phyloP scores from a whole-genome alignment of 2,888 invertebrate genomes.

The Lepidochrysops patricia region DNA sequence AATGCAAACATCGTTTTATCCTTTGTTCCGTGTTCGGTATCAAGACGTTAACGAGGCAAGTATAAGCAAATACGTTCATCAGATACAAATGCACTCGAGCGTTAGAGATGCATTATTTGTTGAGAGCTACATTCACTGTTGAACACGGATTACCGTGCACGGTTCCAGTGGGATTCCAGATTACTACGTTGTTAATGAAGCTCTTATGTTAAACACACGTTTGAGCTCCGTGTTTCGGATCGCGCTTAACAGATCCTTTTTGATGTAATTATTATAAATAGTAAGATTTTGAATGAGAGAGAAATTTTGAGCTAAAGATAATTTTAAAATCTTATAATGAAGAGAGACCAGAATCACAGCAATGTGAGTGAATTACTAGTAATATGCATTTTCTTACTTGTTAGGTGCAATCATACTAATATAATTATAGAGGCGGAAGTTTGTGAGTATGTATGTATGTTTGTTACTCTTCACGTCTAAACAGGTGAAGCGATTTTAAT shows the following conservation, averaged over 20 bases:
- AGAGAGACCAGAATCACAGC: too few relatives aligned
- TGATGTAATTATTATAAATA: background rate
- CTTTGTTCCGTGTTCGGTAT: background rate
- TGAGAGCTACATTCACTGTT: conserved; percentile 7
- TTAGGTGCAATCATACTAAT: too few relatives aligned
- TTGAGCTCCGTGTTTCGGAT: background rate
- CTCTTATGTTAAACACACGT: conserved; percentile 9
- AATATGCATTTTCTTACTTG: too few relatives aligned
- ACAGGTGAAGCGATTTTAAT: too few relatives aligned
- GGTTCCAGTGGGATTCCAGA: background rate
- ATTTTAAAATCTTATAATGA: too few relatives aligned
- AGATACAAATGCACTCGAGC: background rate
- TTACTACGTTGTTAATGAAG: background rate
- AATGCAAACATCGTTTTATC: background rate
- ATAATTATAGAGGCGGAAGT: too few relatives aligned
- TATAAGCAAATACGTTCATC: background rate
- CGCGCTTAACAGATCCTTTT: background rate
- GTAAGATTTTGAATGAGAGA: background rate
- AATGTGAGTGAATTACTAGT: too few relatives aligned
- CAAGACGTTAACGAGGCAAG: background rate
- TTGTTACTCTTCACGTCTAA: too few relatives aligned
- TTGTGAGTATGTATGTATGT: too few relatives aligned
- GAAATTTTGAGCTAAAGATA: too few relatives aligned
- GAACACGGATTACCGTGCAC: background rate
- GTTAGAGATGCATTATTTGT: conserved; percentile 11